Conservation (phyloP, 2,113 vertebrate genomes). For the Arothron firmamentum region DNA sequence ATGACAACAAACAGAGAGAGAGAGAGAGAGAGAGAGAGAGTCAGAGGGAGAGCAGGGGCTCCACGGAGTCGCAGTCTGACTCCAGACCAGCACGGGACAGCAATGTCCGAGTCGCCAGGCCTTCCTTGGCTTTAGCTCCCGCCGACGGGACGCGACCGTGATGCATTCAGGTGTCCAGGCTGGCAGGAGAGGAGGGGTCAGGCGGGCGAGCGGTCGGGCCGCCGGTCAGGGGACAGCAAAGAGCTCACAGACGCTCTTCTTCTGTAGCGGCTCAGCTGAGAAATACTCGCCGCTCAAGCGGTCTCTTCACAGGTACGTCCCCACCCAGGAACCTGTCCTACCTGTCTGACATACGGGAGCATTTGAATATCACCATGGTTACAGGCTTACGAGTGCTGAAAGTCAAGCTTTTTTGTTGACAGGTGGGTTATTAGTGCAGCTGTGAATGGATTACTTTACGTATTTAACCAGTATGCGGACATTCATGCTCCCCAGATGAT, state of each 20-base stretch:
- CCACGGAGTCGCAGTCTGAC: slow-evolving; percentile 19
- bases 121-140: slow-evolving; percentile 3
- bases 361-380: slow-evolving; percentile 3
- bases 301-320: slow-evolving; percentile 57
- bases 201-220: neutral
- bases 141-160: neutral
- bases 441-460: too few relatives aligned
- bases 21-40: slow-evolving; percentile 18
- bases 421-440: too few relatives aligned
- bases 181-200: slow-evolving; percentile 14
- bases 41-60: slow-evolving; percentile 21
- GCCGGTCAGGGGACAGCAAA: neutral
- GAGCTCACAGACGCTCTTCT: slow-evolving; percentile 44
- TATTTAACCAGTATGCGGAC: too few relatives aligned
- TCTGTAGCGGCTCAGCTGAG: slow-evolving; percentile 50
- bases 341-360: neutral
- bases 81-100: slow-evolving; percentile 3
- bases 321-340: slow-evolving; percentile 17
- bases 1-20: slow-evolving; percentile 47
- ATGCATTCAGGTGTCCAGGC: slow-evolving; percentile 44
- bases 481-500: too few relatives aligned
- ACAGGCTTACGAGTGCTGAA: too few relatives aligned
- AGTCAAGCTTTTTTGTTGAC: too few relatives aligned
- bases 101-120: slow-evolving; percentile 31
- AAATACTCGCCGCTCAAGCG: slow-evolving; percentile 33